phyloP scores from a whole-genome alignment of 2,888 invertebrate species.

The Helobdella robusta region DNA sequence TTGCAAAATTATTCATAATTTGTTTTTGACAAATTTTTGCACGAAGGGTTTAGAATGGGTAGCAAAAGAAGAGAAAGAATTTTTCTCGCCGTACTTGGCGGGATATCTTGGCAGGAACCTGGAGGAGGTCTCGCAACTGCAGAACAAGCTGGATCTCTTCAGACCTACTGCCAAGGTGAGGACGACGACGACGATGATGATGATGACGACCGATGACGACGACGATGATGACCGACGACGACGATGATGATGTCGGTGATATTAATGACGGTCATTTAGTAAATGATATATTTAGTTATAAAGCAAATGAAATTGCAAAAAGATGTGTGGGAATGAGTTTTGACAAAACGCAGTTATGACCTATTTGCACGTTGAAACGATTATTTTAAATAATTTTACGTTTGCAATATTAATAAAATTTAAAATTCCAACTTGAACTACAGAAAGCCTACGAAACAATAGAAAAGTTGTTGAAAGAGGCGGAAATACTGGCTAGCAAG shows the following conservation, averaged over 20 bases:
- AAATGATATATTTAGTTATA: too few species aligned
- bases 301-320: too few species aligned
- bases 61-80: constrained; percentile 41
- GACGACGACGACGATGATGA: neutral
- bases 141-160: constrained; percentile 42
- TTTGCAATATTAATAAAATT: neutral
- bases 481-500: constrained; percentile 59
- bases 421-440: constrained; percentile 3
- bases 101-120: constrained; percentile 41
- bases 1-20: neutral
- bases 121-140: constrained; percentile 40
- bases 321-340: too few species aligned
- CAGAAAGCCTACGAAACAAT: constrained; percentile 55
- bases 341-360: too few species aligned
- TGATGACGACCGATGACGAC: too few species aligned
- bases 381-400: too few species aligned
- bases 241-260: neutral
- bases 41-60: constrained; percentile 44
- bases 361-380: too few species aligned
- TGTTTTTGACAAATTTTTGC: neutral
- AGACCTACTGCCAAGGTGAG: constrained; percentile 42
- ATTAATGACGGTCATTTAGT: too few species aligned
- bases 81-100: constrained; percentile 43
- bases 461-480: constrained; percentile 57
- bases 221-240: too few species aligned